These are phyloP conservation scores for Argopecten irradians DNA, from an alignment of 1,140 invertebrate species.

Conservation along the genomic window DNA sequence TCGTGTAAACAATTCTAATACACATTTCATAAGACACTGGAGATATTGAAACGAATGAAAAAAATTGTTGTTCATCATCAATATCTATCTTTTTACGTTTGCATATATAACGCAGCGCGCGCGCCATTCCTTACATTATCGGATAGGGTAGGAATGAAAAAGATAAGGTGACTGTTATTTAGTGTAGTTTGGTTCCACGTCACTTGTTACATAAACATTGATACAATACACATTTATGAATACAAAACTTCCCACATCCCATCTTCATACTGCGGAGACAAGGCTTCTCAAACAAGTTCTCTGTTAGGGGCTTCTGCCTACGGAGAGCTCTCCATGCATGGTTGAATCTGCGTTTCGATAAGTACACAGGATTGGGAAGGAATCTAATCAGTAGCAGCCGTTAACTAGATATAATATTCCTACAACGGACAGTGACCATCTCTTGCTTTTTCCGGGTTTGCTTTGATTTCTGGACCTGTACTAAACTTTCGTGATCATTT, in stretches of 20 bases:
- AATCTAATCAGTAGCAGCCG: neutral
- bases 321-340: neutral
- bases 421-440: neutral
- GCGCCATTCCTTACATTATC: neutral
- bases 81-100: neutral
- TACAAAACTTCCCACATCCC: neutral
- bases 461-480: neutral
- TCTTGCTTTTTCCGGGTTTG: neutral
- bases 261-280: neutral
- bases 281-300: neutral
- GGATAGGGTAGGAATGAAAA: neutral
- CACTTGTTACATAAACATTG: neutral
- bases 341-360: constrained; percentile 9
- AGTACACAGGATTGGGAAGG: neutral
- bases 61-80: neutral
- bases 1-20: no score
- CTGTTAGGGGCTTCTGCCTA: neutral
- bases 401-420: neutral
- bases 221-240: neutral
- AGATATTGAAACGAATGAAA: neutral
- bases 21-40: neutral
- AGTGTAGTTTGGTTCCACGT: neutral
- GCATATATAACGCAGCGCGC: neutral
- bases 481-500: neutral
- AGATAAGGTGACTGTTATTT: neutral